phyloP scores from a whole-genome alignment of 2,797 vertebrate species.

The Chromis chromis region DNA sequence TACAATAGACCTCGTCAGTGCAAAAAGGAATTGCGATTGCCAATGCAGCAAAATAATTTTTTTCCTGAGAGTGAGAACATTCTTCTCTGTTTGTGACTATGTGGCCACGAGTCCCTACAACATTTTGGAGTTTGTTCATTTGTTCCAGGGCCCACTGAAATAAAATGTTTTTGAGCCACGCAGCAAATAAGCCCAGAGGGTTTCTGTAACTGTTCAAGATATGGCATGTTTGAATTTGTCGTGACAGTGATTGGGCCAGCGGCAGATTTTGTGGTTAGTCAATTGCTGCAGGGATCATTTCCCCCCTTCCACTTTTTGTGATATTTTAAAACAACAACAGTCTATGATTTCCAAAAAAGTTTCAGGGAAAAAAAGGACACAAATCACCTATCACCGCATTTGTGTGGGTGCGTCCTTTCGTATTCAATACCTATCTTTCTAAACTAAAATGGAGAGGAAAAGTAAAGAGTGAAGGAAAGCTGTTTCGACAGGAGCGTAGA shows the following conservation, averaged over 20 bases:
- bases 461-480: background rate
- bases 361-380: slow-evolving; percentile 39
- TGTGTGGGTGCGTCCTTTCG: slow-evolving; percentile 2
- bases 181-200: slow-evolving; percentile 38
- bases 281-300: slow-evolving; percentile 29
- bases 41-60: background rate
- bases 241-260: slow-evolving; percentile 65
- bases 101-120: slow-evolving; percentile 7
- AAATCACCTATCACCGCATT: slow-evolving; percentile 12
- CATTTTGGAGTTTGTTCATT: slow-evolving; percentile 28
- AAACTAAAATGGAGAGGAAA: background rate
- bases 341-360: slow-evolving; percentile 54
- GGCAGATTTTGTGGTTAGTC: slow-evolving; percentile 55
- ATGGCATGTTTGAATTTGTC: slow-evolving; percentile 62
- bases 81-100: slow-evolving; percentile 21
- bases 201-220: slow-evolving; percentile 72
- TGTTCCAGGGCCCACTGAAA: slow-evolving; percentile 51
- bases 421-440: slow-evolving; percentile 1
- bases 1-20: background rate
- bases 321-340: slow-evolving; percentile 49
- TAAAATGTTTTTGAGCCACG: slow-evolving; percentile 56
- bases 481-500: background rate
- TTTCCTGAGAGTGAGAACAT: background rate
- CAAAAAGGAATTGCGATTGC: background rate
- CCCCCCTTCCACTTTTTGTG: slow-evolving; percentile 21